Conservation (phyloP, 2,888 invertebrate species). For the Acanthacorydalis orientalis region DNA sequence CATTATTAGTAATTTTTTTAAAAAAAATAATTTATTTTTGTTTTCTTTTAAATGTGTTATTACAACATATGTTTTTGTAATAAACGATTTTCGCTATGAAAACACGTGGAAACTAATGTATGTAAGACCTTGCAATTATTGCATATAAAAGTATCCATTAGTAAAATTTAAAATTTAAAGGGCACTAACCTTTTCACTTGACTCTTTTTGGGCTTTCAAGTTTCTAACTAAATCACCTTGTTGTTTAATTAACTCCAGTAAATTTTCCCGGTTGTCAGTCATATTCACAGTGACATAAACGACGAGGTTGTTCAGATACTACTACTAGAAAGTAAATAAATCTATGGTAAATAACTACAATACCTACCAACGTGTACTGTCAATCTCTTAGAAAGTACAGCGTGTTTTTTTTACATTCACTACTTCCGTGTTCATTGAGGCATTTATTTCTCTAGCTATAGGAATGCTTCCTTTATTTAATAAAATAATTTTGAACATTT, state of each 20-base stretch:
- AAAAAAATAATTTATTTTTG: background rate
- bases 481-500: too few relatives aligned
- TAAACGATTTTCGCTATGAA: background rate
- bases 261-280: slow-evolving; percentile 32
- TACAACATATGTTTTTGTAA: background rate
- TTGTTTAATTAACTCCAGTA: slow-evolving; percentile 42
- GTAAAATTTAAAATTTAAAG: slow-evolving; percentile 11
- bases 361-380: too few relatives aligned
- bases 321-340: too few relatives aligned
- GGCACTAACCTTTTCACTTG: slow-evolving; percentile 48
- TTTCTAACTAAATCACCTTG: slow-evolving; percentile 72
- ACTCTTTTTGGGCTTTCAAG: slow-evolving; percentile 64
- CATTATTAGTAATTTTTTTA: background rate
- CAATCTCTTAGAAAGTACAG: too few relatives aligned
- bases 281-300: slow-evolving; percentile 12
- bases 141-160: background rate
- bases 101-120: slow-evolving; percentile 1
- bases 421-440: too few relatives aligned
- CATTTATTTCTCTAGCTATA: too few relatives aligned
- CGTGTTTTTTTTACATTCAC: too few relatives aligned
- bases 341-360: too few relatives aligned
- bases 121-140: background rate
- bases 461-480: too few relatives aligned
- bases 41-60: background rate
- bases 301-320: too few relatives aligned